Percentiles rank a stretch among this genome's conserved stretches.
Conservation (phyloP, 2,797 vertebrate species). For the Pipistrellus kuhlii region DNA sequence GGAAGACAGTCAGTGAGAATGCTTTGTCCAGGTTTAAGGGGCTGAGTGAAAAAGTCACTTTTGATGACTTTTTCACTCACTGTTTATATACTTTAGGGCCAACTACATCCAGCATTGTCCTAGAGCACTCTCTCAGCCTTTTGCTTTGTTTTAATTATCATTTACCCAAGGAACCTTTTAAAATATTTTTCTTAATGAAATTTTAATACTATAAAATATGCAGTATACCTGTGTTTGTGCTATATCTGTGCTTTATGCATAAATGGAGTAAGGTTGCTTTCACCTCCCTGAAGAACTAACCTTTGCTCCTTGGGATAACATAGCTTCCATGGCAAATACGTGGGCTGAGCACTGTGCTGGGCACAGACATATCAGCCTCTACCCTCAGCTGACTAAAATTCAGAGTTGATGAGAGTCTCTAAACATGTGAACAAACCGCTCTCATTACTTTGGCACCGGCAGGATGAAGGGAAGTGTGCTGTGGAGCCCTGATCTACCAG, state of each 20-base stretch:
- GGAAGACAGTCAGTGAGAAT: background rate
- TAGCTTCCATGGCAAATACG: background rate
- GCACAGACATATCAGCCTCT: too few species aligned
- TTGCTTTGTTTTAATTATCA: background rate
- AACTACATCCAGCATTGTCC: too few species aligned
- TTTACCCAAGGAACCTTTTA: background rate
- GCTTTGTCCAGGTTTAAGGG: rapidly evolving
- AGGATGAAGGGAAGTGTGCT: background rate
- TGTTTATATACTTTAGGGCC: background rate
- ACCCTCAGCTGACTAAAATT: background rate
- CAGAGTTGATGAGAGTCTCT: background rate
- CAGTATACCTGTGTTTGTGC: background rate
- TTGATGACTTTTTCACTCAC: background rate
- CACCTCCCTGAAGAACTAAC: background rate
- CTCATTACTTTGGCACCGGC: rapidly evolving
- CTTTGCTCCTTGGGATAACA: background rate
- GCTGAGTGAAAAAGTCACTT: background rate
- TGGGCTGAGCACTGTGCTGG: too few species aligned
- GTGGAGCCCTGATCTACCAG: background rate
- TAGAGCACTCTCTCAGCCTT: background rate
- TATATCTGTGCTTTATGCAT: background rate
- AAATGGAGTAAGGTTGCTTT: background rate
- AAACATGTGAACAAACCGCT: background rate
- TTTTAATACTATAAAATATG: background rate
- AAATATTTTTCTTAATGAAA: background rate